Conservation (phyloP, 2,113 vertebrate species). For the Chaetorhynchus papuensis region DNA sequence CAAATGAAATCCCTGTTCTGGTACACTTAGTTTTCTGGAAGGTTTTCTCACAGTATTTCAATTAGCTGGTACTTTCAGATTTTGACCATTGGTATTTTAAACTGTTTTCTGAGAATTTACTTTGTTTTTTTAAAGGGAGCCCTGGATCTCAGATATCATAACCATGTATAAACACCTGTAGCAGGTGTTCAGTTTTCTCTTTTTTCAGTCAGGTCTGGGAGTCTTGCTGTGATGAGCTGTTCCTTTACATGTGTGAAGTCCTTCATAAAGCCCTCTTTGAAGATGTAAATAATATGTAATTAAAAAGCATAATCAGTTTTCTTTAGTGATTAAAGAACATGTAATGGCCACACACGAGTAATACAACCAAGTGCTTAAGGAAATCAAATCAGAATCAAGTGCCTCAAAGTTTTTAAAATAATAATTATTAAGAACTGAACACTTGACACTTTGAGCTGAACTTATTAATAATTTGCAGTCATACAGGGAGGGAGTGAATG, state of each 20-base stretch:
- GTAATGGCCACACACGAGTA: not conserved
- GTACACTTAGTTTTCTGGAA: not conserved
- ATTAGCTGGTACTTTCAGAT: not conserved
- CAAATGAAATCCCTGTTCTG: not conserved
- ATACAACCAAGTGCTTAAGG: not conserved
- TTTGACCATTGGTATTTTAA: not conserved
- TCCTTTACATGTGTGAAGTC: not conserved
- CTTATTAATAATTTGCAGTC: not conserved
- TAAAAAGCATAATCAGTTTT: not conserved
- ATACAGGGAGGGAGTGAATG: not conserved
- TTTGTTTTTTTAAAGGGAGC: not conserved
- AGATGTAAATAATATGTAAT: not conserved
- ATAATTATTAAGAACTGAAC: not conserved
- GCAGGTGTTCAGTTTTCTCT: not conserved
- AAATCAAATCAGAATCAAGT: not conserved
- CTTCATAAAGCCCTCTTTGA: not conserved
- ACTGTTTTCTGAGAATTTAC: not conserved
- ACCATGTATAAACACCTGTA: not conserved
- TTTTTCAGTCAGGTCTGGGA: not conserved
- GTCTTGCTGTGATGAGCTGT: not conserved
- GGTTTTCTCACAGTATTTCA: not conserved
- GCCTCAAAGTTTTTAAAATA: not conserved
- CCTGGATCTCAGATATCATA: not conserved
- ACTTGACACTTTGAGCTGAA: not conserved
- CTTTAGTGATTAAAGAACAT: not conserved